Percentiles rank a stretch among this genome's conserved stretches.
phyloP scores from a whole-genome alignment of 1,140 invertebrate genomes.

The Cydia pomonella region DNA sequence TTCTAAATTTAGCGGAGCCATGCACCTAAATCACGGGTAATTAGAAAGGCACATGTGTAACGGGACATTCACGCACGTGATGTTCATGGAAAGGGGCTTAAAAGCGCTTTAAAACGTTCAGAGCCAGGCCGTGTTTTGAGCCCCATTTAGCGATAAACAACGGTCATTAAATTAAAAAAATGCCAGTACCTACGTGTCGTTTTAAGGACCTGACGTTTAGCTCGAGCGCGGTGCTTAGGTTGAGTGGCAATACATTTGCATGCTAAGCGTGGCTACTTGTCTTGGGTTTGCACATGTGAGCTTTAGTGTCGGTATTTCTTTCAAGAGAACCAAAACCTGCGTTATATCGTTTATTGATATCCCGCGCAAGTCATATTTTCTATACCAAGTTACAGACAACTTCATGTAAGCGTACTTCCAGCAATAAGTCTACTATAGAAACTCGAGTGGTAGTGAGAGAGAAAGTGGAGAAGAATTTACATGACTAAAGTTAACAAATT shows the following conservation, averaged over 20 bases:
- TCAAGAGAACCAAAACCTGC: background rate
- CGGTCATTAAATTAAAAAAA: constrained; percentile 23
- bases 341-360: background rate
- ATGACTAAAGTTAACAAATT: too few relatives aligned
- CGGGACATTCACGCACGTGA: constrained; percentile 53
- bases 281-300: background rate
- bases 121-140: constrained; percentile 39
- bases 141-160: constrained; percentile 41
- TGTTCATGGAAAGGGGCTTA: constrained; percentile 53
- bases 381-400: background rate
- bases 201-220: constrained; percentile 22
- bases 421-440: too few relatives aligned
- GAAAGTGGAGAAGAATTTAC: too few relatives aligned
- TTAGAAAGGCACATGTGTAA: constrained; percentile 49
- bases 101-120: constrained; percentile 57
- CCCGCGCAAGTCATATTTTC: background rate
- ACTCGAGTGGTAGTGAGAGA: too few relatives aligned
- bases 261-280: constrained; percentile 1
- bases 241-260: constrained; percentile 23
- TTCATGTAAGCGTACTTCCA: background rate
- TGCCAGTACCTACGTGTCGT: constrained; percentile 14
- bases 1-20: constrained; percentile 51
- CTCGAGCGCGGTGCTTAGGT: background rate
- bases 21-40: constrained; percentile 67
- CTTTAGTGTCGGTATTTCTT: constrained; percentile 1